Conservation (phyloP, 2,888 invertebrate species). For the Oegoconia quadripuncta region DNA sequence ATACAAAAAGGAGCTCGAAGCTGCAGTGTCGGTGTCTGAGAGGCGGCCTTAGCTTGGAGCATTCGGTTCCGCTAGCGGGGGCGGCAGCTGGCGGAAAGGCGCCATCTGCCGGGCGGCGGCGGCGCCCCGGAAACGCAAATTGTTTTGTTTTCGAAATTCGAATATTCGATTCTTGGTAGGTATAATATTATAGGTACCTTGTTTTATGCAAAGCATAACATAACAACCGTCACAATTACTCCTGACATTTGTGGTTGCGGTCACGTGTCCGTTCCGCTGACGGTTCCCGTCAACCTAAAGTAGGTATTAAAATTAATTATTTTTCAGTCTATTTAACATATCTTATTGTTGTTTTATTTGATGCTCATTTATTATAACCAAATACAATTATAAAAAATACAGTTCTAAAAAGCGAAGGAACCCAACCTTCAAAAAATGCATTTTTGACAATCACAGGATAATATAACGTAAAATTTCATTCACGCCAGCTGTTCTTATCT, state of each 20-base stretch:
- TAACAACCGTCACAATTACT: conserved; percentile 23
- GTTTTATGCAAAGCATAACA: conserved; percentile 24
- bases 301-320: too few relatives aligned
- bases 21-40: conserved; percentile 12
- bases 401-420: conserved; percentile 24
- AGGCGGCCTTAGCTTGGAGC: conserved; percentile 42
- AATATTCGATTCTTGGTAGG: conserved; percentile 47
- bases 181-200: conserved; percentile 8
- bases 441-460: conserved; percentile 29
- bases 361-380: conserved; percentile 5
- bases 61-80: conserved; percentile 34
- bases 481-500: conserved; percentile 1
- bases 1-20: conserved; percentile 2
- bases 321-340: too few relatives aligned
- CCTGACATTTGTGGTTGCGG: conserved; percentile 43
- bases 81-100: conserved; percentile 76
- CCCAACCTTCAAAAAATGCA: conserved; percentile 31
- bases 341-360: too few relatives aligned
- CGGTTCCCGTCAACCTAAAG: too few relatives aligned
- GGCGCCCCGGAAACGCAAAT: conserved; percentile 69
- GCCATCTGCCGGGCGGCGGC: conserved; percentile 72
- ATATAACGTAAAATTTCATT: conserved; percentile 19
- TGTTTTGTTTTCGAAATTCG: conserved; percentile 63
- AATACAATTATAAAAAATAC: conserved; percentile 20
- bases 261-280: conserved; percentile 41